Evolutionary conservation across 2,113 vertebrate genomes (phyloP).

Genomic region (Pomatostomus ruficeps): DNA sequence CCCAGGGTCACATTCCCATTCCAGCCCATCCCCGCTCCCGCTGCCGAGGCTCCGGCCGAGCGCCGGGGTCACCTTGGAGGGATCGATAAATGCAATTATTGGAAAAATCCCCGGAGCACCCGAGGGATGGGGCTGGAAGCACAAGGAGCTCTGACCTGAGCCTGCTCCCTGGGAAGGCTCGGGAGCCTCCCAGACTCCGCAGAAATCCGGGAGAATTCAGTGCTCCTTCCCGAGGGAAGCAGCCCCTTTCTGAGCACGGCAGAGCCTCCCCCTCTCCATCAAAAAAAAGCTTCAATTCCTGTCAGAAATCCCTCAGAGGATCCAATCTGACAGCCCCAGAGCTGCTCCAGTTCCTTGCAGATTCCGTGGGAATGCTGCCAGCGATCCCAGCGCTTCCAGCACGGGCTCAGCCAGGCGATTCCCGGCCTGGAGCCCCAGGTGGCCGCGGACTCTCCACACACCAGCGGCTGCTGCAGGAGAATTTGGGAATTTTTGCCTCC

Average conservation of each 20-base stretch:
- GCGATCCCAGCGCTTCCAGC: background rate
- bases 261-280: background rate
- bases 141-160: background rate
- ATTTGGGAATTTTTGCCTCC: background rate
- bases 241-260: background rate
- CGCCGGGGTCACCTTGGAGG: background rate
- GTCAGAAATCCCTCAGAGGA: background rate
- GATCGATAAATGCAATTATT: background rate
- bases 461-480: fast-evolving
- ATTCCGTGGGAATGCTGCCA: background rate
- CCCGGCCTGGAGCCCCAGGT: background rate
- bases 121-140: background rate
- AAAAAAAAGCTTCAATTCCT: background rate
- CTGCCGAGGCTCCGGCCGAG: fast-evolving
- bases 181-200: background rate
- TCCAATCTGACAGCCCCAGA: background rate
- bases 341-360: background rate
- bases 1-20: fast-evolving
- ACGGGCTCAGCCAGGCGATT: fast-evolving
- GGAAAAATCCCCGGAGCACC: background rate
- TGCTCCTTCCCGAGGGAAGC: background rate
- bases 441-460: fast-evolving
- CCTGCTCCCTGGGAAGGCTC: background rate
- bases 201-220: fast-evolving
- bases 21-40: fast-evolving